phyloP scores from a whole-genome alignment of 2,797 vertebrate genomes.

The Prionace glauca region DNA sequence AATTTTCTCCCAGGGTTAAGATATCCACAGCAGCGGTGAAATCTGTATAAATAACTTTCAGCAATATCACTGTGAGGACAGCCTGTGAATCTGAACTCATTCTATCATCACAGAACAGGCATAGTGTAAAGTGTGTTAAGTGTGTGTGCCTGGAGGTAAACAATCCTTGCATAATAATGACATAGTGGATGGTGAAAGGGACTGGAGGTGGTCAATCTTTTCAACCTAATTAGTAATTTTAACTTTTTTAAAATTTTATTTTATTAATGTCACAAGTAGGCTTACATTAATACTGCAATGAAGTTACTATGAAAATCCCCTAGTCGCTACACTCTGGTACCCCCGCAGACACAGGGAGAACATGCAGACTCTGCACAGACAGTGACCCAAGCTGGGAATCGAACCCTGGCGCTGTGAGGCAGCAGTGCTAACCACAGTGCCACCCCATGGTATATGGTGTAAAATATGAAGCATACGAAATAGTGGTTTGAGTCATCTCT shows the following conservation, averaged over 20 bases:
- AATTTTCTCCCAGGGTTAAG: background rate
- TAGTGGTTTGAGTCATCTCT: background rate
- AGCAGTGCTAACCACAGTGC: too few relatives aligned
- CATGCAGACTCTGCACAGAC: too few relatives aligned
- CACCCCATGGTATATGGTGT: background rate
- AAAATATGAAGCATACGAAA: background rate
- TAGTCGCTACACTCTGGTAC: too few relatives aligned
- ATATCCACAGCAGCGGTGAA: background rate
- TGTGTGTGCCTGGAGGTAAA: background rate
- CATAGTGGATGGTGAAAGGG: background rate
- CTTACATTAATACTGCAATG: too few relatives aligned
- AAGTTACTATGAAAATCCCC: too few relatives aligned
- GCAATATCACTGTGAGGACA: background rate
- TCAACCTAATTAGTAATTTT: background rate
- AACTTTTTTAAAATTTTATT: too few relatives aligned
- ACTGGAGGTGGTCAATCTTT: background rate
- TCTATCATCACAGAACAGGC: background rate
- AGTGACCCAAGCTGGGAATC: too few relatives aligned
- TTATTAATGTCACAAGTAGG: too few relatives aligned
- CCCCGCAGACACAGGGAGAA: too few relatives aligned
- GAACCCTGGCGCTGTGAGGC: too few relatives aligned
- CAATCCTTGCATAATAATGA: background rate
- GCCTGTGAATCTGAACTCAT: background rate
- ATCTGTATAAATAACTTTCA: background rate
- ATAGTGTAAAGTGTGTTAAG: background rate